Evolutionary conservation across 2,797 vertebrate genomes (phyloP).

Genomic region (Taenioides sp.): DNA sequence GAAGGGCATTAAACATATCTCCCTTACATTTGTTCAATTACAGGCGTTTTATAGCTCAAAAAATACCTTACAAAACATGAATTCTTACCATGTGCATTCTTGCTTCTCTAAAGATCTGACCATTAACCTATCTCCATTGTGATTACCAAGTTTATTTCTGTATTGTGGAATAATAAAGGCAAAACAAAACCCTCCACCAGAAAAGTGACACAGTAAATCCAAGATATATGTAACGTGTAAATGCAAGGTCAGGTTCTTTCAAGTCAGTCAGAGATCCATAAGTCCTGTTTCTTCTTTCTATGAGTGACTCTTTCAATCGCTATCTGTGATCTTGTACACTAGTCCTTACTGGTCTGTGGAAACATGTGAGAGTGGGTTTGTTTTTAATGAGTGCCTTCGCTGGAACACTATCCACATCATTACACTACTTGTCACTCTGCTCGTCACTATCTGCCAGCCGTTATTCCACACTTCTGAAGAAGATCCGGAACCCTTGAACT

Average conservation of each 20-base stretch:
- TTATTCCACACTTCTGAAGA: constrained; percentile 6
- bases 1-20: too few relatives aligned
- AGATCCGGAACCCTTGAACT: constrained; percentile 4
- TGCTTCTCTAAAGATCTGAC: too few relatives aligned
- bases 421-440: not conserved
- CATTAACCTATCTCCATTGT: too few relatives aligned
- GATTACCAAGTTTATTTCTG: too few relatives aligned
- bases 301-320: constrained; percentile 11
- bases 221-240: not conserved
- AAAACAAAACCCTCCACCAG: too few relatives aligned
- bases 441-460: constrained; percentile 3
- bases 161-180: too few relatives aligned
- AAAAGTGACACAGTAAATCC: too few relatives aligned
- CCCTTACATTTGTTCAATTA: too few relatives aligned
- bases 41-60: too few relatives aligned
- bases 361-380: not conserved
- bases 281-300: not conserved
- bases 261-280: constrained; percentile 2
- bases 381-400: constrained; percentile 6
- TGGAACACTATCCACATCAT: constrained; percentile 10
- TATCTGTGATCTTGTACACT: constrained; percentile 2
- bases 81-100: too few relatives aligned
- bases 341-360: not conserved
- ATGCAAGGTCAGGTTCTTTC: not conserved
- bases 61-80: too few relatives aligned